phyloP scores from a whole-genome alignment of 2,113 vertebrate species.

The Petaurus breviceps region DNA sequence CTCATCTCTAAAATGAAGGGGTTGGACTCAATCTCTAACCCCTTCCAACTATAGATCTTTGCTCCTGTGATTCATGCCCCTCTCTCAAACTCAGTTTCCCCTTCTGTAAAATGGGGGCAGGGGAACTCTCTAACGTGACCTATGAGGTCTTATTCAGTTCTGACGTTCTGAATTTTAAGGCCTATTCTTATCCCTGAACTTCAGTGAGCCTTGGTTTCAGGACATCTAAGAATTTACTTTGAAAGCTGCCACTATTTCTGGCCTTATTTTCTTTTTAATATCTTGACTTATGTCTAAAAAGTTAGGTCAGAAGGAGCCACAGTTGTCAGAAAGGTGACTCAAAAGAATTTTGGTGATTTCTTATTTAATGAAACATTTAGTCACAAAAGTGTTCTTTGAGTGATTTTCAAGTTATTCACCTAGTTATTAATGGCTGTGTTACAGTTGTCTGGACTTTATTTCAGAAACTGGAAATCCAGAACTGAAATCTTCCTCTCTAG shows the following conservation, averaged over 20 bases:
- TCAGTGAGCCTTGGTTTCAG: not conserved
- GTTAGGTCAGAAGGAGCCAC: not conserved
- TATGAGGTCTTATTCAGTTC: not conserved
- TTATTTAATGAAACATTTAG: not conserved
- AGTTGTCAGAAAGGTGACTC: not conserved
- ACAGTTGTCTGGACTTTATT: not conserved
- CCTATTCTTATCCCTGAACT: not conserved
- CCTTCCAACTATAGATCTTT: not conserved
- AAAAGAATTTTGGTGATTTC: conserved; percentile 1
- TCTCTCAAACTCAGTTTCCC: not conserved
- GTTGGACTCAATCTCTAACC: not conserved
- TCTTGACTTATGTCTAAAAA: not conserved
- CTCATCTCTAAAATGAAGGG: not conserved
- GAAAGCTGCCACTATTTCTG: not conserved
- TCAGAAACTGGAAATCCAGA: not conserved
- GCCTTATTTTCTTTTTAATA: not conserved
- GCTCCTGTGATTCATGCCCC: not conserved
- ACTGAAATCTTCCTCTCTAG: not conserved
- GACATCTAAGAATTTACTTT: not conserved
- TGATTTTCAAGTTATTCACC: not conserved
- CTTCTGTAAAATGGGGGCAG: not conserved
- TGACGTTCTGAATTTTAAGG: not conserved
- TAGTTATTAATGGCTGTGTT: not conserved
- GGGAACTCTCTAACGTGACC: not conserved
- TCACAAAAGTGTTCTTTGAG: conserved; percentile 1